Conservation (phyloP, 2,888 invertebrate species). For the Clusia tigrina region DNA sequence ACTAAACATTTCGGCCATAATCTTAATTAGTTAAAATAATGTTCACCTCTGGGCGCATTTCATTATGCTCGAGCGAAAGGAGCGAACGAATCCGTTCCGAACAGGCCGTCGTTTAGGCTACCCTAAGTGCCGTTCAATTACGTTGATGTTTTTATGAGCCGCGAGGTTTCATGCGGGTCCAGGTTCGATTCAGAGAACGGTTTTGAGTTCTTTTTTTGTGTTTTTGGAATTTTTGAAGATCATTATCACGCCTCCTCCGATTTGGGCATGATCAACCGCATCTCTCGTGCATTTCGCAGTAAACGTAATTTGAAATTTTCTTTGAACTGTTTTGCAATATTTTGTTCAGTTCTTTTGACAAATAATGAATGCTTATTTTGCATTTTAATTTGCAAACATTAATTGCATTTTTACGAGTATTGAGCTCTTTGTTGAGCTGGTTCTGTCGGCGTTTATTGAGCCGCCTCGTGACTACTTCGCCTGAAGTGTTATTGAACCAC, state of each 20-base stretch:
- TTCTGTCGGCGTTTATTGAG: conserved; percentile 1
- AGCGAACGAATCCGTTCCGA: background rate
- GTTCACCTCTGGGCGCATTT: background rate
- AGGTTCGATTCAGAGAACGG: too few species aligned
- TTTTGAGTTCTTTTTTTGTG: background rate
- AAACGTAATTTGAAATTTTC: conserved; percentile 44
- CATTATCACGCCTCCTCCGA: background rate
- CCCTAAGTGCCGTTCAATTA: background rate
- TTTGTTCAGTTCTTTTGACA: conserved; percentile 39
- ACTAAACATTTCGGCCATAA: background rate
- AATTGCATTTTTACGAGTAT: conserved; percentile 57
- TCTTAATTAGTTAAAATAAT: conserved; percentile 7
- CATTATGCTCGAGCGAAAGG: background rate
- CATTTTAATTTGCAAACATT: conserved; percentile 54
- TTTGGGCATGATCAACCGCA: background rate
- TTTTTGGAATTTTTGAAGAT: background rate
- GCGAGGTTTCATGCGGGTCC: too few species aligned
- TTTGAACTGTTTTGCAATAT: conserved; percentile 43
- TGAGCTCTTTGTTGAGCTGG: conserved; percentile 36
- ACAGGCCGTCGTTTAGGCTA: background rate
- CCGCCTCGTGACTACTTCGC: background rate
- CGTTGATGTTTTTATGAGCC: background rate
- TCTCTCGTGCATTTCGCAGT: too few species aligned
- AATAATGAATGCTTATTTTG: conserved; percentile 57
- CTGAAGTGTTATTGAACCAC: background rate